These are phyloP conservation scores for Melieria crassipennis DNA, from an alignment of 2,888 invertebrate species.

Conservation along the genomic window DNA sequence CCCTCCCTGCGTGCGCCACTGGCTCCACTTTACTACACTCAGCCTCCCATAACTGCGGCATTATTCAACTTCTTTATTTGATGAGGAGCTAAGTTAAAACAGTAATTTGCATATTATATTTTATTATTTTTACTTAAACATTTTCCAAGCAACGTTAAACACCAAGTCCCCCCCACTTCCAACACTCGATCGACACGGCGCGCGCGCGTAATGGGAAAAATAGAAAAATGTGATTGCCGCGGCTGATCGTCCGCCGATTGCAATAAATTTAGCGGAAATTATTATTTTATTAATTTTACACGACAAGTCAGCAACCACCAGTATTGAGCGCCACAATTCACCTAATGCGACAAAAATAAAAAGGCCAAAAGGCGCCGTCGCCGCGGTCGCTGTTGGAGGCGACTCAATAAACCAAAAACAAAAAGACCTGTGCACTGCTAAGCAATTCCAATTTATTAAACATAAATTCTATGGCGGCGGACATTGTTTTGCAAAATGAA, in stretches of 20 bases:
- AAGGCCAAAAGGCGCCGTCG: not conserved
- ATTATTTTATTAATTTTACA: slow-evolving; percentile 33
- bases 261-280: slow-evolving; percentile 30
- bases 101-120: no score
- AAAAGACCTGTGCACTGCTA: slow-evolving; percentile 24
- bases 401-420: slow-evolving; percentile 10
- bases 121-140: no score
- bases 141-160: no score
- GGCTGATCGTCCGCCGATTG: not conserved
- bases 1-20: no score
- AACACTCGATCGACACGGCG: no score
- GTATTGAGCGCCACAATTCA: not conserved
- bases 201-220: no score
- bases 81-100: no score
- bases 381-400: not conserved
- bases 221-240: no score
- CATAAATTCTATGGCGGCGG: slow-evolving; percentile 37
- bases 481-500: slow-evolving; percentile 35
- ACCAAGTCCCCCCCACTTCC: no score
- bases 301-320: slow-evolving; percentile 25
- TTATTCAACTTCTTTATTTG: no score
- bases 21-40: no score
- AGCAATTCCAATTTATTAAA: slow-evolving; percentile 36
- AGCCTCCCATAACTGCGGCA: no score
- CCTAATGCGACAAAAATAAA: not conserved